Evolutionary conservation across 2,113 vertebrate genomes (phyloP).

Genomic region (Opisthocomus hoazin): DNA sequence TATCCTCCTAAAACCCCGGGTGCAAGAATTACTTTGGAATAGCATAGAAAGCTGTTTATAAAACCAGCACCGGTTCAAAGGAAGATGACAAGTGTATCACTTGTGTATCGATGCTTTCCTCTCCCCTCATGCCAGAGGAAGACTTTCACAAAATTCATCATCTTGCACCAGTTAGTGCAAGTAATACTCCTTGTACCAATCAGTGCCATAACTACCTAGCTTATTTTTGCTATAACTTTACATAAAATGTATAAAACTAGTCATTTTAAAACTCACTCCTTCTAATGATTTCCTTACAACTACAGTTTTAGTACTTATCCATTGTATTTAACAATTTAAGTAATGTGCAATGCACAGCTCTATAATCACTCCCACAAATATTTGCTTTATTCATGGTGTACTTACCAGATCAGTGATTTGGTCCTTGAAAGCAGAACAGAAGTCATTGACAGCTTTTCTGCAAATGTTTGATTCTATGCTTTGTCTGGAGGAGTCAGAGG

Average conservation of each 20-base stretch:
- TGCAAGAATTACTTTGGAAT: background rate
- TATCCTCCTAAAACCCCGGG: background rate
- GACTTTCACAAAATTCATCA: background rate
- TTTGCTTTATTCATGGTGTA: background rate
- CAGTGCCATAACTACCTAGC: background rate
- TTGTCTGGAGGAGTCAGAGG: conserved; percentile 67
- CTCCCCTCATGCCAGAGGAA: background rate
- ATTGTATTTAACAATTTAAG: background rate
- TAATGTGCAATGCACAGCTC: background rate
- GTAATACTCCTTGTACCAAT: background rate
- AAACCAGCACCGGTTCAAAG: background rate
- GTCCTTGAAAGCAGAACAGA: conserved; percentile 74
- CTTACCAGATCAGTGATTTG: conserved; percentile 80
- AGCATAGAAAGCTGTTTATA: background rate
- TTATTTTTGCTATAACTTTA: background rate
- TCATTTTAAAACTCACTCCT: background rate
- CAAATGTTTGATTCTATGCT: conserved; percentile 65
- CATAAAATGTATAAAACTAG: background rate
- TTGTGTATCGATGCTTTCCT: background rate
- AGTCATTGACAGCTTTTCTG: conserved; percentile 66
- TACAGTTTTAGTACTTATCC: background rate
- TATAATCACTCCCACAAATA: background rate
- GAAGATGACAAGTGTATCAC: background rate
- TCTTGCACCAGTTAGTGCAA: background rate
- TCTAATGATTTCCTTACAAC: background rate